Evolutionary conservation across 2,797 vertebrate genomes (phyloP).

Genomic region (Sarcophilus harrisii): DNA sequence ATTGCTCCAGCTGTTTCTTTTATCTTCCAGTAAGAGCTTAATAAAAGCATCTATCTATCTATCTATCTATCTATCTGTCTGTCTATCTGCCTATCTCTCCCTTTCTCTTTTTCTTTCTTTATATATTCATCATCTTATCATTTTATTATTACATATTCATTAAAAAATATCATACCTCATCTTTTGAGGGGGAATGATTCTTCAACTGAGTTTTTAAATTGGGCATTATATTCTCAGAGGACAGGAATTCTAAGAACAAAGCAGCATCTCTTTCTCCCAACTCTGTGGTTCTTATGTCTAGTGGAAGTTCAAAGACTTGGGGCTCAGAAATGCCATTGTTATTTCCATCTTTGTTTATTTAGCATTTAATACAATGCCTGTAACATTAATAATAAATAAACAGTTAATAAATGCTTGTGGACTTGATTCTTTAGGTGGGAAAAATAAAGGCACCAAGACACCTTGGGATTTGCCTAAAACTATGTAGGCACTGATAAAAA

Average conservation of each 20-base stretch:
- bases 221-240: not conserved
- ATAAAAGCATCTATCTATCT: not conserved
- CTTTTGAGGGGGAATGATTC: not conserved
- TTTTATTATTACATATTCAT: not conserved
- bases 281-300: not conserved
- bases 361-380: not conserved
- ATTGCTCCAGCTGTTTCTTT: not conserved
- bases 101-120: not conserved
- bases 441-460: not conserved
- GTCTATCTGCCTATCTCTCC: not conserved
- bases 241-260: not conserved
- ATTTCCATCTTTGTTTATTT: not conserved
- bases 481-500: not conserved
- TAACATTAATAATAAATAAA: not conserved
- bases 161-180: not conserved
- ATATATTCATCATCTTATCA: not conserved
- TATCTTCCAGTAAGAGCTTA: not conserved
- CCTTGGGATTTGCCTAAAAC: not conserved
- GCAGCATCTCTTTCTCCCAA: not conserved
- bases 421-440: not conserved
- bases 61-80: not conserved
- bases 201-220: not conserved
- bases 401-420: not conserved
- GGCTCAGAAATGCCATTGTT: not conserved
- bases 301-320: not conserved